Conservation (phyloP, 2,888 invertebrate species). For the Rambutsinella grinnellia region DNA sequence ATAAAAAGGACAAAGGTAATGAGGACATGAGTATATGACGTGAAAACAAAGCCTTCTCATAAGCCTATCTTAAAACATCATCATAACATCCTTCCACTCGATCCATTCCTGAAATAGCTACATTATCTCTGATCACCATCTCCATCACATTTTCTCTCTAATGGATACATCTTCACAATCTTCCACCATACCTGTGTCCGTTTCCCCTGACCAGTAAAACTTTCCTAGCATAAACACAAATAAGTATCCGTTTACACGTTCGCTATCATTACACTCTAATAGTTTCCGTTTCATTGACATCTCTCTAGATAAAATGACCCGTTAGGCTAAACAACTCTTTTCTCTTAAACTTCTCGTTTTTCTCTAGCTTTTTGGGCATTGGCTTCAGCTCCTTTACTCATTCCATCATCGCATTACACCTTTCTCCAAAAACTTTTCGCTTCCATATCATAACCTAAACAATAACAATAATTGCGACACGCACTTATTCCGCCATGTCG, state of each 20-base stretch:
- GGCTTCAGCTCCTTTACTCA: neutral
- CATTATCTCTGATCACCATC: neutral
- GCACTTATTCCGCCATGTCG: neutral
- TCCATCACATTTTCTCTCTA: neutral
- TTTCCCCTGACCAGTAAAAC: neutral
- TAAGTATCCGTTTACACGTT: neutral
- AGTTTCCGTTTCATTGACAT: constrained; percentile 24
- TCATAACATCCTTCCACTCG: neutral
- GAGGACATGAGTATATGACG: too few relatives aligned
- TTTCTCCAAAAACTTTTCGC: neutral
- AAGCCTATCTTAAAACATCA: too few relatives aligned
- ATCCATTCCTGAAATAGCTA: neutral
- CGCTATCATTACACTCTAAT: neutral
- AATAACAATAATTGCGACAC: neutral
- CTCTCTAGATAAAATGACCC: neutral
- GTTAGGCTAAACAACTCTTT: neutral
- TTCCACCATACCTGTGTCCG: neutral
- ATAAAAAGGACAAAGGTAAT: too few relatives aligned
- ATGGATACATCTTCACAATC: neutral
- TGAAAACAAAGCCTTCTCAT: too few relatives aligned
- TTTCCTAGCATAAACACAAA: neutral
- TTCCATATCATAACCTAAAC: neutral
- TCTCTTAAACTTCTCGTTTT: neutral
- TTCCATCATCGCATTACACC: neutral
- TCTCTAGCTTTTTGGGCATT: neutral